A percentile compares a stretch with the other conserved stretches of the same genome.
Evolutionary conservation across 2,113 vertebrate species (phyloP).

Genomic region (Diadophis punctatus): DNA sequence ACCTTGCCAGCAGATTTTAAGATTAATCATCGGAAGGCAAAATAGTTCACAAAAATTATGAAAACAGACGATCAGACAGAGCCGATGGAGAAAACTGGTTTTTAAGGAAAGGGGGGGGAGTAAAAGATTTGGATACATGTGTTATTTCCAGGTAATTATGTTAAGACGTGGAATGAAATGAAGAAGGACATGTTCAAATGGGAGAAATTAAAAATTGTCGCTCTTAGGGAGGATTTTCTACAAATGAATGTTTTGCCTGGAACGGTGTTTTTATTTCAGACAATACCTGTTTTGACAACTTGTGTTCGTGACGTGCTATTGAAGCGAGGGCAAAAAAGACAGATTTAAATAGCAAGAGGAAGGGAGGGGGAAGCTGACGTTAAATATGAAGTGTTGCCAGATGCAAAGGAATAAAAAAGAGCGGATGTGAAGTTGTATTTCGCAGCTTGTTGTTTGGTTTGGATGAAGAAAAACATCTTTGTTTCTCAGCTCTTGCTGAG

Average conservation of each 20-base stretch:
- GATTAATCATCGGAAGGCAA: too few species aligned
- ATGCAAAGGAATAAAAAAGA: neutral
- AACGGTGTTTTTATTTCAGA: neutral
- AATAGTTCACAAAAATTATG: too few species aligned
- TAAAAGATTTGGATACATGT: too few species aligned
- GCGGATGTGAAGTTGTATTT: neutral
- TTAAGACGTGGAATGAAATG: too few species aligned
- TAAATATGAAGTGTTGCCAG: neutral
- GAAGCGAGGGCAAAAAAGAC: neutral
- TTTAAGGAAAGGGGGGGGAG: too few species aligned
- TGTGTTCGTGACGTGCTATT: neutral
- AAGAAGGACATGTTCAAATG: too few species aligned
- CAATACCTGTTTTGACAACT: neutral
- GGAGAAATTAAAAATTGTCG: neutral
- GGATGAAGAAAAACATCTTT: too few species aligned
- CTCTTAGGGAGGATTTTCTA: neutral
- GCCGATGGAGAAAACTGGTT: too few species aligned
- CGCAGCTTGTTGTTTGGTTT: neutral
- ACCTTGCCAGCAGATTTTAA: too few species aligned
- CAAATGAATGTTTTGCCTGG: neutral
- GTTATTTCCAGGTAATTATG: too few species aligned
- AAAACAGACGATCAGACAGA: too few species aligned
- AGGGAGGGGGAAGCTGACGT: rapidly evolving
- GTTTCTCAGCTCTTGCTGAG: too few species aligned
- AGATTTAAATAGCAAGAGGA: neutral